Percentiles rank a stretch among this genome's conserved stretches.
Conservation (phyloP, 2,797 vertebrate species). For the Pitangus sulphuratus region DNA sequence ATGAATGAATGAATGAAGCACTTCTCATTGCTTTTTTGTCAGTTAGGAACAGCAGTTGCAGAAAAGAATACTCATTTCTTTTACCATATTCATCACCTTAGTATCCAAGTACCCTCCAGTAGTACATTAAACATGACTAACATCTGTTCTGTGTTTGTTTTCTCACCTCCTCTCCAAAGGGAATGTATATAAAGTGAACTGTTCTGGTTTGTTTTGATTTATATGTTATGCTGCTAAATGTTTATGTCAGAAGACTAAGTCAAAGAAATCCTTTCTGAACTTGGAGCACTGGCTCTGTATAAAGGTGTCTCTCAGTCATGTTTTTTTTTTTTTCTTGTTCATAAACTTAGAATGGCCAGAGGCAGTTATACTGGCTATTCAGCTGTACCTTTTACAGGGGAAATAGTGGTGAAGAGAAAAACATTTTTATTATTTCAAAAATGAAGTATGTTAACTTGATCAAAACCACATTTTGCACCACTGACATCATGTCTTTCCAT, state of each 20-base stretch:
- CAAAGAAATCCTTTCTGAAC: conserved; percentile 35
- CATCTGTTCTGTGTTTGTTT: conserved; percentile 69
- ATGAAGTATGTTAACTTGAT: neutral
- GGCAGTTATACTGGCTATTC: neutral
- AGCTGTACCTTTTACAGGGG: neutral
- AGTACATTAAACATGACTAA: conserved; percentile 56
- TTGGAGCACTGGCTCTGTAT: neutral
- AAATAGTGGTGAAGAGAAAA: neutral
- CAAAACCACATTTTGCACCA: conserved; percentile 26
- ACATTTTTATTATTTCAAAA: neutral
- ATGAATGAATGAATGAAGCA: neutral
- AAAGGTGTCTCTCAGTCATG: neutral
- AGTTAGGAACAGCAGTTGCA: neutral
- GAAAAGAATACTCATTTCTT: conserved; percentile 19
- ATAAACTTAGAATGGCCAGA: neutral
- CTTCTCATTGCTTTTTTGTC: neutral
- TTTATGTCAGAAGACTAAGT: conserved; percentile 49
- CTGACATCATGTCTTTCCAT: conserved; percentile 50
- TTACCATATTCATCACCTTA: conserved; percentile 33
- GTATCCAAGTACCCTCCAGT: conserved; percentile 27
- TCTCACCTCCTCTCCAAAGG: conserved; percentile 62
- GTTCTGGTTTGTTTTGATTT: conserved; percentile 65
- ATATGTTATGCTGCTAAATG: conserved; percentile 43
- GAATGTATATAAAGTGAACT: conserved; percentile 47
- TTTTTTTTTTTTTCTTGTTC: neutral